A percentile compares a stretch with the other conserved stretches of the same genome.
Conservation (phyloP, 2,888 invertebrate species). For the Dynastes hyllus region DNA sequence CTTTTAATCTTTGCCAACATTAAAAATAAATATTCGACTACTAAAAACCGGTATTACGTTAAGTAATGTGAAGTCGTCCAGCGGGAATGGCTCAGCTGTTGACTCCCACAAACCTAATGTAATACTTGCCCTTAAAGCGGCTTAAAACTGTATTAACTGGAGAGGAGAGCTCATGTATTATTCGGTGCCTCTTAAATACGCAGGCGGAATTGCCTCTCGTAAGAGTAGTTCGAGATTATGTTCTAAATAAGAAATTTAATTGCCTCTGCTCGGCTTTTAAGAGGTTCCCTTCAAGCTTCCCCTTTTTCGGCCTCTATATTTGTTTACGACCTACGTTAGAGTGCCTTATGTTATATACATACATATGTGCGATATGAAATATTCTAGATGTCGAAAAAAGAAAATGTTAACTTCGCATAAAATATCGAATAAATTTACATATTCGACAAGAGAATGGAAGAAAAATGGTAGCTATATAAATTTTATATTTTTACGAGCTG, state of each 20-base stretch:
- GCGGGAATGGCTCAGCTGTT: conserved; percentile 61
- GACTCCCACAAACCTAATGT: conserved; percentile 64
- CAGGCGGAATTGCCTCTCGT: conserved; percentile 61
- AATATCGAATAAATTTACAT: conserved; percentile 40
- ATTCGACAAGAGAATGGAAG: conserved; percentile 30
- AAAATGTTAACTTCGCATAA: neutral
- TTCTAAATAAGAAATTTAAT: conserved; percentile 65
- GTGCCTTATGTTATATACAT: conserved; percentile 18
- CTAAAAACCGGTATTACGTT: conserved; percentile 41
- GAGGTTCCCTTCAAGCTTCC: conserved; percentile 33
- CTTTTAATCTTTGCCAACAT: conserved; percentile 15
- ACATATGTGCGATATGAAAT: neutral
- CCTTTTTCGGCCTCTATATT: conserved; percentile 31
- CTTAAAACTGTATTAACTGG: conserved; percentile 68
- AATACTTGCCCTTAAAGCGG: conserved; percentile 63
- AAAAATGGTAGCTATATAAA: conserved; percentile 31
- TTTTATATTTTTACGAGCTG: conserved; percentile 46
- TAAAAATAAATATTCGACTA: conserved; percentile 41
- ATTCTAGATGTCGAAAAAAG: conserved; percentile 8
- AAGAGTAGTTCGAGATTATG: conserved; percentile 67
- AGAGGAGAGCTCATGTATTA: conserved; percentile 67
- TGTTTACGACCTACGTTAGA: conserved; percentile 31
- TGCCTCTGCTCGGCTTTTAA: conserved; percentile 54
- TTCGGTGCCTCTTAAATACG: conserved; percentile 68
- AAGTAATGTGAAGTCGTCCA: conserved; percentile 42